Percentiles rank a stretch among this genome's conserved stretches.
These are phyloP conservation scores for Trachelus troglodyta DNA, from an alignment of 2,888 invertebrate genomes.

Conservation along the genomic window DNA sequence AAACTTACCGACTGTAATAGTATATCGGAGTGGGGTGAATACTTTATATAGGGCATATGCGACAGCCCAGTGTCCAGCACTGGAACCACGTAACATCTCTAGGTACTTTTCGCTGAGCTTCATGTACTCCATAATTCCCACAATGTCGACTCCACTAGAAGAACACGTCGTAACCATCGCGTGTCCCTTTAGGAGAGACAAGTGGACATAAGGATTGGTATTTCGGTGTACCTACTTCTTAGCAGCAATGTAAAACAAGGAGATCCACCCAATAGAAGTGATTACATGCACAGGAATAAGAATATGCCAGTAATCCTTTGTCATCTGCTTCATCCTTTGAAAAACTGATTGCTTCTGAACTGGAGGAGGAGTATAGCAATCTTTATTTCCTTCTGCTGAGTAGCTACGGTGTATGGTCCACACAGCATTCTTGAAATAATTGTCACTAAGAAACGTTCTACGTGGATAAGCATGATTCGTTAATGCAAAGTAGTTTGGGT, in stretches of 20 bases:
- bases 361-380: conserved; percentile 20
- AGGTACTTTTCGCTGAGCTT: conserved; percentile 84
- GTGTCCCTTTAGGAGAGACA: conserved; percentile 1
- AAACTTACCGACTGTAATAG: conserved; percentile 85
- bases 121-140: conserved; percentile 79
- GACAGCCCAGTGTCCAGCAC: conserved; percentile 89
- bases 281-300: conserved; percentile 91
- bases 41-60: conserved; percentile 95
- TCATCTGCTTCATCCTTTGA: conserved; percentile 89
- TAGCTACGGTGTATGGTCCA: background rate
- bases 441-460: background rate
- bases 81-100: conserved; percentile 80
- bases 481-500: background rate
- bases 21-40: conserved; percentile 89
- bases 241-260: conserved; percentile 86
- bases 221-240: conserved; percentile 74
- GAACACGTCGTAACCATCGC: conserved; percentile 9
- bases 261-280: conserved; percentile 91
- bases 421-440: background rate
- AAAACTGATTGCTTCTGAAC: conserved; percentile 74
- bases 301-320: conserved; percentile 97
- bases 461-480: background rate
- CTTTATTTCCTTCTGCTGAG: conserved; percentile 18
- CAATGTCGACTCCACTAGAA: conserved; percentile 92
- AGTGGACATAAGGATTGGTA: background rate